phyloP scores from a whole-genome alignment of 2,113 vertebrate genomes.

The Cnemophilus loriae region DNA sequence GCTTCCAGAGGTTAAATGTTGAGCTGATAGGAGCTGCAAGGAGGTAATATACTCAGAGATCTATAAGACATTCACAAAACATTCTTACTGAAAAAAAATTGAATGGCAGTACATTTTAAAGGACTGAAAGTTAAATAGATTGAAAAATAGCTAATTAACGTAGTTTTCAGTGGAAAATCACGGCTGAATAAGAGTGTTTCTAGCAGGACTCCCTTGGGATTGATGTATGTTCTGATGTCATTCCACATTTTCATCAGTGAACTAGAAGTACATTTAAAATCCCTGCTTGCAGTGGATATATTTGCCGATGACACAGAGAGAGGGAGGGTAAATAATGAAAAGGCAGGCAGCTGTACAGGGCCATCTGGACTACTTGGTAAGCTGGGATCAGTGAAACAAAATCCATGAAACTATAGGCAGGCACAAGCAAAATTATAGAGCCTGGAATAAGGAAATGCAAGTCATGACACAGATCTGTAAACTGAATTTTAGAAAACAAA shows the following conservation, averaged over 20 bases:
- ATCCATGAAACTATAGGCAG: not conserved
- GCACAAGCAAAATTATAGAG: not conserved
- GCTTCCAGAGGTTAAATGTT: not conserved
- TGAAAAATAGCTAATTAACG: not conserved
- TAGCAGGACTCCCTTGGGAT: not conserved
- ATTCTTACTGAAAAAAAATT: not conserved
- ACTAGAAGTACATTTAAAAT: not conserved
- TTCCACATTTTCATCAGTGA: not conserved
- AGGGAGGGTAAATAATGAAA: not conserved
- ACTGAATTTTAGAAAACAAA: not conserved
- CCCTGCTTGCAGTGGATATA: not conserved
- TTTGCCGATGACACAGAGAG: not conserved
- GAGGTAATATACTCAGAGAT: not conserved
- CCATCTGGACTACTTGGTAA: conserved; percentile 18
- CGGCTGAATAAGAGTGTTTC: not conserved
- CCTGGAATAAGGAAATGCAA: not conserved
- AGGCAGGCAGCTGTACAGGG: conserved; percentile 9
- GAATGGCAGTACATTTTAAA: not conserved
- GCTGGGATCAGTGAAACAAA: not conserved
- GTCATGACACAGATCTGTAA: not conserved
- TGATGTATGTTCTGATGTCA: not conserved
- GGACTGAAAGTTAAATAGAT: not conserved
- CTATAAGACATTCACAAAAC: not conserved
- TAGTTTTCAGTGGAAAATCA: not conserved
- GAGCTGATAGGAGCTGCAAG: not conserved